Base-by-base conservation (phyloP, 2,888 invertebrate genomes). In the Hemistola chrysoprasaria region DNA sequence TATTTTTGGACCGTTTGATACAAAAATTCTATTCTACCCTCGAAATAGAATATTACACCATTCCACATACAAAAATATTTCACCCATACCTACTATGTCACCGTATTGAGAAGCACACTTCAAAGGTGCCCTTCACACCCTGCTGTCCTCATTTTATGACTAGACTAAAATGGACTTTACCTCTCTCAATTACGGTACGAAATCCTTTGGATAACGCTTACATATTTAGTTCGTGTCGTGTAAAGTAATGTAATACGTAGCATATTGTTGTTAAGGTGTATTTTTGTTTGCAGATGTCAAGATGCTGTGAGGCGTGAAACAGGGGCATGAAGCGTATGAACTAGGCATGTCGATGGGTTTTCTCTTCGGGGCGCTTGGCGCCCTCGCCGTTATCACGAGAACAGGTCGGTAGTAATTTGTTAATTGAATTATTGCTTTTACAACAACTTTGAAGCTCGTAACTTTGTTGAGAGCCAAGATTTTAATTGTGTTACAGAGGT, bases 341-440 rank as follows among this genome's bases (percentile, higher is more conserved):
- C 71, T 80, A 82, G 76, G 61, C 59, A 81, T 80, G 78, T 65
- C 77, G 64, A 71, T 72, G 66, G 73, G 70, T 50, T 68, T 78
- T 37, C 73, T 85, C 47, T 72, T 83, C 51, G 71, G 74, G 38
- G 80, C 78, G 55, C 65, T 85, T 26, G 80, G 83, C 59, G 78
- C 78, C 44, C 66, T 87, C 40, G 78, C 81, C 52, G 69, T 86
- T 48, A 71, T 85, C 59, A 76, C 73, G 34, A 67, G 74, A 28
- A 87, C 86, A 67, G 86, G 86, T 86, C 43, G 6, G 3, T 32
- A 16, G 11, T 29, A 29, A 29, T 22, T 9, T 6, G 22, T 24
- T 26, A 16, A 16, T 16, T 16, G 16, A 16, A 16, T 16, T 16
- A 16, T 16, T 16, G 16, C 4, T 16, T 16, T 16, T 16, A 16